A percentile compares a stretch with the other conserved stretches of the same genome.
Evolutionary conservation across 2,797 vertebrate genomes (phyloP).

Genomic region (Mus minutoides): DNA sequence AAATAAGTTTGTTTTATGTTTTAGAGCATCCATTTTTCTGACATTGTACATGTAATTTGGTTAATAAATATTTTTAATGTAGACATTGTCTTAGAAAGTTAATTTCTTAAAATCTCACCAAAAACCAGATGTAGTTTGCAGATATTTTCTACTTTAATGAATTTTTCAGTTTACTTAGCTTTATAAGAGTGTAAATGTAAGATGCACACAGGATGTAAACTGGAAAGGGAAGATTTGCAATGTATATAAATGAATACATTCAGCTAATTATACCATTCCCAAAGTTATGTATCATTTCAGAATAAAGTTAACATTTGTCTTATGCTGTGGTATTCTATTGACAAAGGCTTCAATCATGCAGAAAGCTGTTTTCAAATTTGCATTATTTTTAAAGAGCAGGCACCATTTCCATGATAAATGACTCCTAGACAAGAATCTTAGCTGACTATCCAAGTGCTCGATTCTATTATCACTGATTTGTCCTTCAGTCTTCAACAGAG

Average conservation of each 20-base stretch:
- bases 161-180: background rate
- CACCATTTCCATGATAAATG: constrained; percentile 91
- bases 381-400: constrained; percentile 82
- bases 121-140: background rate
- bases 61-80: background rate
- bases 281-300: constrained; percentile 78
- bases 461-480: constrained; percentile 89
- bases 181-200: background rate
- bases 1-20: background rate
- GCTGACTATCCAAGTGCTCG: constrained; percentile 88
- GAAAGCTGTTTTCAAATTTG: constrained; percentile 89
- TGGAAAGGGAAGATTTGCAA: background rate
- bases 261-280: constrained; percentile 63
- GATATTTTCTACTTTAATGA: background rate
- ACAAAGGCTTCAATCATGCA: constrained; percentile 89
- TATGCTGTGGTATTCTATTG: constrained; percentile 80
- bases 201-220: background rate
- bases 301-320: constrained; percentile 86
- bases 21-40: constrained; percentile 5
- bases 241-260: background rate
- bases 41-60: background rate
- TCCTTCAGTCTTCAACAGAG: constrained; percentile 88
- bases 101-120: background rate
- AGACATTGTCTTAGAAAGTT: background rate
- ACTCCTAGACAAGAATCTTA: constrained; percentile 88